A percentile compares a stretch with the other conserved stretches of the same genome.
These are phyloP conservation scores for Scelioninae gen. 2 DNA, from an alignment of 2,888 invertebrate species.

Conservation along the genomic window DNA sequence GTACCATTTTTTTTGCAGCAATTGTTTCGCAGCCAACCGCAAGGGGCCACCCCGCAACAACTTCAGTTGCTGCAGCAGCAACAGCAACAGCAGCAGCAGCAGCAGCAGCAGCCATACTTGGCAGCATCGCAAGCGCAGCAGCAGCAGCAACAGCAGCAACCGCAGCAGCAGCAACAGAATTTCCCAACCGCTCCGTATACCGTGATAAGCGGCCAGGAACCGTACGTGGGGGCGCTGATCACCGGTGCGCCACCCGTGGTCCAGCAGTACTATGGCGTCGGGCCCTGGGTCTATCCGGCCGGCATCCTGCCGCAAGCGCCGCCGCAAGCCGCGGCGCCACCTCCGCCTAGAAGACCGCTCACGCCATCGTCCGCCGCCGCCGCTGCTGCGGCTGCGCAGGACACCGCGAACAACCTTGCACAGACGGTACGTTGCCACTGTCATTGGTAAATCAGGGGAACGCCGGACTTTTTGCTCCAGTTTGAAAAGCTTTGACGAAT, in stretches of 20 bases:
- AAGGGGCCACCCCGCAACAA: slow-evolving; percentile 78
- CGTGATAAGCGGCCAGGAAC: slow-evolving; percentile 85
- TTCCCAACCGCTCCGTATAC: slow-evolving; percentile 79
- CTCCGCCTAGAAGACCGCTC: slow-evolving; percentile 81
- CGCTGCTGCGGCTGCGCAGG: slow-evolving; percentile 80
- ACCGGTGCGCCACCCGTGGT: slow-evolving; percentile 82
- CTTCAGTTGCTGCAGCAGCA: slow-evolving; percentile 81
- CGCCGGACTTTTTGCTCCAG: too few species aligned
- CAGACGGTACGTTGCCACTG: slow-evolving; percentile 72
- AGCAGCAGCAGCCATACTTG: slow-evolving; percentile 78
- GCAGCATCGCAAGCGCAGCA: slow-evolving; percentile 83
- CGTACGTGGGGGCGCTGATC: slow-evolving; percentile 89
- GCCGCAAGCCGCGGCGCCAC: slow-evolving; percentile 78
- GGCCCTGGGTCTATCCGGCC: slow-evolving; percentile 95
- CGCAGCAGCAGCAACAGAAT: slow-evolving; percentile 81
- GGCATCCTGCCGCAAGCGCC: slow-evolving; percentile 82
- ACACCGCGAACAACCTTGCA: slow-evolving; percentile 75
- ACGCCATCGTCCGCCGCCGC: slow-evolving; percentile 85
- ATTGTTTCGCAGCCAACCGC: slow-evolving; percentile 91
- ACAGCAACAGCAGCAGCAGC: slow-evolving; percentile 82
- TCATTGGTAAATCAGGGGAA: too few species aligned
- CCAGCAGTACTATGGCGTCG: slow-evolving; percentile 94
- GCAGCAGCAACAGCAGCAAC: slow-evolving; percentile 85
- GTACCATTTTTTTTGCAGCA: slow-evolving; percentile 80
- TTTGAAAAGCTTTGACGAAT: too few species aligned